Base-by-base conservation (phyloP, 2,888 invertebrate genomes). In the Ornithoptera priamus region DNA sequence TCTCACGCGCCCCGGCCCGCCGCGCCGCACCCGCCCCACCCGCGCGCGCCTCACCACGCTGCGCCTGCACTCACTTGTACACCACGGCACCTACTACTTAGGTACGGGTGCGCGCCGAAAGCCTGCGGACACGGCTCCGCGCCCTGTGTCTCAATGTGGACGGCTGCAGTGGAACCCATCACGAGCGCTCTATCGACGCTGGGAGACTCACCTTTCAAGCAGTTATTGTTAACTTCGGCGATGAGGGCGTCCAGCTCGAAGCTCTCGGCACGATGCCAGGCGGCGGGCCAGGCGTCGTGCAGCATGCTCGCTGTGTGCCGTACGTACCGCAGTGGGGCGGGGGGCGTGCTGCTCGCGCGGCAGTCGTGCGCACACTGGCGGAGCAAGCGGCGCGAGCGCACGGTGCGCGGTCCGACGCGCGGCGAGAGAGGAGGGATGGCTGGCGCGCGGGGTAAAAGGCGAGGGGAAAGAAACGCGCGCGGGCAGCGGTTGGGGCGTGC, bases 181-280 rank as follows among this genome's bases (percentile, higher is more conserved):
- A 10, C 36, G 24, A n/a, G 4, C 20, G 50, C 18, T 59, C 12
- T 30, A 39, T 39, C 39, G 39, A 7, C 39, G 8, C 39, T 8
- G 10, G 10, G 39, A 39, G 18, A 74, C 82, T 81, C 74, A 89
- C 90, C 90, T 86, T 89, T 88, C 39, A 81, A 68, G 72, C 80
- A 84, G 72, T 80, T 79, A 65, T 69, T 89, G 83, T 90, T 89
- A 72, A 90, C 88, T 73, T 92, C 91, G 0, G 85, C 85, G 67
- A 91, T 86, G 73, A 90, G 79, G 62, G 86, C 87, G 65, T 90
- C 90, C 74, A 91, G 75, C 75, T 89, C 89, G 80, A 80, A 81
- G 72, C 81, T 80, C 75, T 87, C 89, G 57, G 82, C 76, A 76
- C 85, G 86, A 75, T 80, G 82, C 84, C 84, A 86, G 75, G 70